Percentiles rank a stretch among this genome's conserved stretches.
phyloP scores from a whole-genome alignment of 2,113 vertebrate genomes.

The Leptodactylus fuscus region DNA sequence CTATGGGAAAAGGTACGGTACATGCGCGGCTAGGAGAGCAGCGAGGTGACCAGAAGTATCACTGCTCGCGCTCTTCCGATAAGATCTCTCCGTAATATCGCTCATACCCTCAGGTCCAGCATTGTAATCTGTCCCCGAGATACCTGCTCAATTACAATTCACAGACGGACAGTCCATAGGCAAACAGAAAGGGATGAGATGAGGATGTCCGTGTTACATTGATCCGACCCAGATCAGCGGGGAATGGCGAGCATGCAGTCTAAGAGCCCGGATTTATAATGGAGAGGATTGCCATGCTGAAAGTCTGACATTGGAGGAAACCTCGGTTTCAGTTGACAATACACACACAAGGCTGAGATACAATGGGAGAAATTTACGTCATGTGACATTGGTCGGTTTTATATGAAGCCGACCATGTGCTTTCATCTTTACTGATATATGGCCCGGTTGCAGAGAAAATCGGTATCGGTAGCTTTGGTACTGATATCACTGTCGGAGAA shows the following conservation, averaged over 20 bases:
- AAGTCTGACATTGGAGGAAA: constrained; percentile 15
- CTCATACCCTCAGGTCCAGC: background rate
- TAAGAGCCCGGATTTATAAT: background rate
- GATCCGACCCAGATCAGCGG: background rate
- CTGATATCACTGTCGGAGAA: no score
- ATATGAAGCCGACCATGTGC: no score
- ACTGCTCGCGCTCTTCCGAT: background rate
- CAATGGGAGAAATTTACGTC: no score
- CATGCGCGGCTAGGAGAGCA: background rate
- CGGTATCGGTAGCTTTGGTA: no score
- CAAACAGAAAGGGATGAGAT: constrained; percentile 32
- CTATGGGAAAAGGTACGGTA: background rate
- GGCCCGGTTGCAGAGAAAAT: no score
- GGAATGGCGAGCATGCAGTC: background rate
- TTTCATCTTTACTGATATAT: no score
- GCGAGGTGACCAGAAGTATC: background rate
- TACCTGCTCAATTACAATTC: constrained; percentile 28
- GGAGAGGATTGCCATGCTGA: background rate
- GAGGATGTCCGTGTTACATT: background rate
- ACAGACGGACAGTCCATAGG: background rate
- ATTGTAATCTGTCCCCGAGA: constrained; percentile 25
- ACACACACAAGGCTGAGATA: no score
- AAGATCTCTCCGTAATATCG: background rate
- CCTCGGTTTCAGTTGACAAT: no score
- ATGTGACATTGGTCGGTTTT: no score